Evolutionary conservation across 2,888 invertebrate species (phyloP).

Genomic region (Troides aeacus): DNA sequence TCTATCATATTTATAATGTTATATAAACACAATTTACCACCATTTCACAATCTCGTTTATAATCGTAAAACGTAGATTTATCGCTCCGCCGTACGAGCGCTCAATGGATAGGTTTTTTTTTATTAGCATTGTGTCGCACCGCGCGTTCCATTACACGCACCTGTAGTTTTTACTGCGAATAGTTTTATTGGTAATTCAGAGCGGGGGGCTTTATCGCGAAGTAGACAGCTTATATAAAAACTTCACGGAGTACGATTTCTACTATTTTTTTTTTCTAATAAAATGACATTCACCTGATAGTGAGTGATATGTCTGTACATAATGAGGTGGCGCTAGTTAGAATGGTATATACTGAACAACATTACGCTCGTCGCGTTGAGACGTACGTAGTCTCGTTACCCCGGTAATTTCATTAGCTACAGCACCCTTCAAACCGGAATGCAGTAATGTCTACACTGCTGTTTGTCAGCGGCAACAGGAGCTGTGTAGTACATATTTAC

Average conservation of each 20-base stretch:
- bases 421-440: no score
- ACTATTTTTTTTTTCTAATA: no score
- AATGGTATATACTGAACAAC: no score
- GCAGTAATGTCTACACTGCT: no score
- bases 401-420: no score
- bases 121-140: conserved; percentile 16
- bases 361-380: no score
- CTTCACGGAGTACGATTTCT: not conserved
- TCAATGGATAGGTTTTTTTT: conserved; percentile 18
- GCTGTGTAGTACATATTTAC: no score
- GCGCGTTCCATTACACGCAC: conserved; percentile 15
- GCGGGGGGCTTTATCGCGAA: not conserved
- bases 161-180: conserved; percentile 21
- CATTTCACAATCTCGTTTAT: conserved; percentile 16
- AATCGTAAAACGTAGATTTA: conserved; percentile 26
- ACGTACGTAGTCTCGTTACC: no score
- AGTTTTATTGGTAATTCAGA: conserved; percentile 20
- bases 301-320: no score
- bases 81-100: conserved; percentile 14
- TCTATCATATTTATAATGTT: not conserved
- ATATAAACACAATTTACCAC: not conserved
- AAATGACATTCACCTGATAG: no score
- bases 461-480: no score
- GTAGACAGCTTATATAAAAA: conserved; percentile 12
- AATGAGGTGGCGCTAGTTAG: no score